These are phyloP conservation scores for Agrotis exclamationis DNA, from an alignment of 2,888 invertebrate genomes.

Conservation along the genomic window DNA sequence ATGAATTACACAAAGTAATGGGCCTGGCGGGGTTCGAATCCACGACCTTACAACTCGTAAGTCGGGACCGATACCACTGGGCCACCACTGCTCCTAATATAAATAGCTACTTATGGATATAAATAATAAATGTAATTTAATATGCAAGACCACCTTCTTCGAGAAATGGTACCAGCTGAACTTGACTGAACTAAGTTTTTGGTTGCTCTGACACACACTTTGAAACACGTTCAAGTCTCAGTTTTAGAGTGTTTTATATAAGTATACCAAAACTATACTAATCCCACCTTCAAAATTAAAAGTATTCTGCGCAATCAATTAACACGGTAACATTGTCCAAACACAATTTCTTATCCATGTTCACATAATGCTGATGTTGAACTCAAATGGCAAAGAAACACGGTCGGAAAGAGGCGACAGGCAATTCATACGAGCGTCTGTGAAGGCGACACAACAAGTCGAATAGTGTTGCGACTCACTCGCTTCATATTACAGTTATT, in stretches of 20 bases:
- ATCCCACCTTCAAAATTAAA: background rate
- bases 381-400: constrained; percentile 75
- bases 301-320: background rate
- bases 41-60: no score
- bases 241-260: no score
- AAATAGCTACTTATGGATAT: no score
- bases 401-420: constrained; percentile 73
- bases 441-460: constrained; percentile 66
- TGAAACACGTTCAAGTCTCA: no score
- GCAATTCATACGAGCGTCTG: constrained; percentile 75
- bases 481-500: constrained; percentile 16
- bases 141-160: no score
- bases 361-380: constrained; percentile 49
- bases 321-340: background rate
- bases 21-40: no score
- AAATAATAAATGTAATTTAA: no score
- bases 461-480: constrained; percentile 58
- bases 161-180: background rate
- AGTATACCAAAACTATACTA: no score
- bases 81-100: no score
- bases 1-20: no score
- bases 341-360: constrained; percentile 42
- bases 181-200: background rate
- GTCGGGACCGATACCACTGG: no score
- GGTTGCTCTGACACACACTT: no score